These are phyloP conservation scores for Nasonia longicornis DNA, from an alignment of 1,140 invertebrate species.

Conservation along the genomic window DNA sequence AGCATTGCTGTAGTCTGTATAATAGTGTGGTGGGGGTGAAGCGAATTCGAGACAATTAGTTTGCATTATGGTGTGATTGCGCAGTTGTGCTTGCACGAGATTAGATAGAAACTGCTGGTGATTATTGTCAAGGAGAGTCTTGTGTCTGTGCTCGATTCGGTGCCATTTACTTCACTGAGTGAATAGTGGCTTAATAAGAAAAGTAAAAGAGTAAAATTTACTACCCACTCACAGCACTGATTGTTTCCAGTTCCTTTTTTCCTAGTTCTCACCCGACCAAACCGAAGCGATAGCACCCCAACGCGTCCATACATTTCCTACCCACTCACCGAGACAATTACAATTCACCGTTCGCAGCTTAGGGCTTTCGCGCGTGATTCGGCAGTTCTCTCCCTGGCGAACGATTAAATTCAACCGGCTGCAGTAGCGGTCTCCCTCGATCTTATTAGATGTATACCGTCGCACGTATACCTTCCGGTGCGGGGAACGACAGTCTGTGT, in stretches of 20 bases:
- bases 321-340: too few species aligned
- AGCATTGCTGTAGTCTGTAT: neutral
- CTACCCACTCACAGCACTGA: too few species aligned
- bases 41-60: neutral
- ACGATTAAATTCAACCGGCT: constrained; percentile 21
- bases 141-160: neutral
- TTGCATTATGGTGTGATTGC: neutral
- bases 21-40: neutral
- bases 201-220: too few species aligned
- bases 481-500: neutral
- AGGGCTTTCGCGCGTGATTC: constrained; percentile 15
- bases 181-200: neutral
- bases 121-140: neutral
- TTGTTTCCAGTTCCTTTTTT: too few species aligned
- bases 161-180: neutral
- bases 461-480: constrained; percentile 12
- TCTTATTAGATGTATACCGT: constrained; percentile 30
- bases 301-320: too few species aligned
- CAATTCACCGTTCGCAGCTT: neutral
- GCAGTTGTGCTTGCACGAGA: neutral
- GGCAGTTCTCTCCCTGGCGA: neutral
- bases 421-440: neutral
- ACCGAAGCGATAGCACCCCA: too few species aligned
- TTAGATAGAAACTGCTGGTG: neutral
- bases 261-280: too few species aligned